Base-by-base conservation (phyloP, 1,140 invertebrate genomes). In the Mylabris phalerata region DNA sequence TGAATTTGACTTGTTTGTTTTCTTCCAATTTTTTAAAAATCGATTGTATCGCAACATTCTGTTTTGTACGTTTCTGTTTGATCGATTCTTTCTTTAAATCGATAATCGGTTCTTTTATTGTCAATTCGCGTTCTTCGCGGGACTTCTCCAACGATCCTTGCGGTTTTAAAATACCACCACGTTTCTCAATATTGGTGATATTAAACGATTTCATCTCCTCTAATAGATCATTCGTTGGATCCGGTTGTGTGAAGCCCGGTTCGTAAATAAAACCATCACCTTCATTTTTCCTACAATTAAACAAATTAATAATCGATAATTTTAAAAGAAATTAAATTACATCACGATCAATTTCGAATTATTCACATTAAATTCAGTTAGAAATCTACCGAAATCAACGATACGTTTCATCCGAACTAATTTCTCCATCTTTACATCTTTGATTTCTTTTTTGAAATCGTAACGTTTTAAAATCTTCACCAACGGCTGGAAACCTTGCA, bases 401-500 rank as follows among this genome's bases (percentile, higher is more conserved):
- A 83, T 72, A 42, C 80, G 70, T 48, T 74, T 64, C n/a, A 77
- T 76, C 54, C 71, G 56, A 9, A 75, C 39, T 27, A 66, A 61
- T 52, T 62, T 68, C 51, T 71, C 67, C 9, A 63, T 58, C 47
- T 66, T 63, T 3, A 13, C 4, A 59, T 63, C 58, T 11, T 68
- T 64, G 13, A 62, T 60, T 51, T 65, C 55, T 10, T 49, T 56
- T 54, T 69, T 79, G 65, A 79, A 80, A 64, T 80, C 72, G 41
- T 84, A 74, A 41, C 79, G 74, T 66, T 78, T 77, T 57, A 85
- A 80, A 42, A 77, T 77, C 39, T 77, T 77, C 62, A 86, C 81
- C 9, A 92, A 75, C 1, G 88, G 89, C 59, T 88, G 72, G 74
- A 92, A 93, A 19, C 89, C 88, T 69, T 89, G 82, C 13, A 92